Conservation (phyloP, 2,113 vertebrate genomes). For the Tauraco erythrolophus region DNA sequence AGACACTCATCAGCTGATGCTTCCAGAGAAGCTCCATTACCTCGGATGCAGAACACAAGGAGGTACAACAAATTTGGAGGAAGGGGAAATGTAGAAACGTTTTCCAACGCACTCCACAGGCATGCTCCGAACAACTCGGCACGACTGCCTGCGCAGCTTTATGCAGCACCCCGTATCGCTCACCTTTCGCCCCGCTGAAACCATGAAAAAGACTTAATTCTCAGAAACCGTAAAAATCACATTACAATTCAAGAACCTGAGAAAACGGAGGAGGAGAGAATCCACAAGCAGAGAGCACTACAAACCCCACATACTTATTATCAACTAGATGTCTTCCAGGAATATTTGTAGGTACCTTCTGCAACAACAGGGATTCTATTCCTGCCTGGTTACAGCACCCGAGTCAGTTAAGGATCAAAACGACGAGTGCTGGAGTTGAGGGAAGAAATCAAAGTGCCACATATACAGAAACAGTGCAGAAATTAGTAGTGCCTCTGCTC, state of each 20-base stretch:
- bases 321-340: background rate
- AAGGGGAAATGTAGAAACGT: background rate
- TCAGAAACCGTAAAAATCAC: background rate
- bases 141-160: background rate
- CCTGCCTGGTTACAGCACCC: background rate
- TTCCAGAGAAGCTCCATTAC: background rate
- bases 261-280: background rate
- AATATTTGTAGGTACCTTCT: background rate
- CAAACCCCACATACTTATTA: background rate
- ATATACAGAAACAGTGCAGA: fast-evolving
- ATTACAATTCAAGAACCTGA: background rate
- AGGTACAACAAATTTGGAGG: background rate
- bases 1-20: background rate
- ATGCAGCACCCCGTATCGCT: background rate
- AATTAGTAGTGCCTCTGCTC: background rate
- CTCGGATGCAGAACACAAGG: background rate
- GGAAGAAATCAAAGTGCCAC: background rate
- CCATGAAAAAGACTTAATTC: fast-evolving
- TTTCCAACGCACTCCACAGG: fast-evolving
- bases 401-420: background rate
- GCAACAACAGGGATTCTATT: background rate
- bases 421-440: fast-evolving
- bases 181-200: background rate
- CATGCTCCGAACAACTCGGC: background rate
- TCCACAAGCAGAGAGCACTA: background rate